Percentiles rank a stretch among this genome's conserved stretches.
phyloP scores from a whole-genome alignment of 1,140 invertebrate genomes.

The Monomorium pharaonis region DNA sequence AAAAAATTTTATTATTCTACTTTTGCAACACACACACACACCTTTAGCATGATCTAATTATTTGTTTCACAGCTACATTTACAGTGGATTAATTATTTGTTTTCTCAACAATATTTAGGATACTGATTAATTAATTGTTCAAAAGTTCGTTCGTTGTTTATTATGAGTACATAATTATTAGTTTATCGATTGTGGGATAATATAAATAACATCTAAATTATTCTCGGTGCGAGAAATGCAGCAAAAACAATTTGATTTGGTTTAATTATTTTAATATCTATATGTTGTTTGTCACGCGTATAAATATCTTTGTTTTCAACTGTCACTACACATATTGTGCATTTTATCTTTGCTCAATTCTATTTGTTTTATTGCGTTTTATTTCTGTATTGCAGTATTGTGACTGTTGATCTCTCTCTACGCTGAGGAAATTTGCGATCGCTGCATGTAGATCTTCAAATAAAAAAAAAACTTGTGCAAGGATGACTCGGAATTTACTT shows the following conservation, averaged over 20 bases:
- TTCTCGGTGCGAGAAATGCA: background rate
- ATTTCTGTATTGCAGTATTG: conserved; percentile 37
- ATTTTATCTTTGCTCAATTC: background rate
- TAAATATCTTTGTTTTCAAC: background rate
- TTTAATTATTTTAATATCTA: conserved; percentile 1
- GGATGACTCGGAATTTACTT: conserved; percentile 41
- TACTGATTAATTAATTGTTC: conserved; percentile 7
- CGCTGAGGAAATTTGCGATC: conserved; percentile 20
- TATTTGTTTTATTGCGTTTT: conserved; percentile 10
- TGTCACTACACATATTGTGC: background rate
- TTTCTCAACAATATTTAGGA: background rate
- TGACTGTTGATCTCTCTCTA: conserved; percentile 24
- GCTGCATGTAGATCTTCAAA: conserved; percentile 10
- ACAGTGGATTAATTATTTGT: background rate
- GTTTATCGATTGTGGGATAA: background rate
- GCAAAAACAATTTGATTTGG: background rate
- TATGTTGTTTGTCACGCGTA: background rate
- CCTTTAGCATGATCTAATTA: background rate
- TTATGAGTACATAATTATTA: background rate
- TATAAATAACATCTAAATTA: conserved; percentile 1
- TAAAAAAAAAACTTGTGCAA: conserved; percentile 49
- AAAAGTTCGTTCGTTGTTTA: background rate
- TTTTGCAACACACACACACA: background rate
- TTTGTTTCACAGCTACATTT: background rate
- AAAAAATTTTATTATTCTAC: background rate